phyloP scores from a whole-genome alignment of 2,113 vertebrate genomes.

The Leptocoma aspasia region DNA sequence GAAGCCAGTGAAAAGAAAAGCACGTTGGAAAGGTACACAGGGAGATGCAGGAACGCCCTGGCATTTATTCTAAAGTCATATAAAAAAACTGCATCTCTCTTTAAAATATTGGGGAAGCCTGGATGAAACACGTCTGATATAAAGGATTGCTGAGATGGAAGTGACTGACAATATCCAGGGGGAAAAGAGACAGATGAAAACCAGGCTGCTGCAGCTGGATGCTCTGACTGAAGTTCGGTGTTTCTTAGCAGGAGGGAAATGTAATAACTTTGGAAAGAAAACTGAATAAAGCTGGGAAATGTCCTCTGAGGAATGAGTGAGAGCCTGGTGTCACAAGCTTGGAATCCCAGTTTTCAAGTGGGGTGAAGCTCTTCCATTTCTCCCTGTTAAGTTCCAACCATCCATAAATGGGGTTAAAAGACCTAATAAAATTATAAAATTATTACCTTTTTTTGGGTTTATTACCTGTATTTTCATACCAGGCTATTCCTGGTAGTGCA shows the following conservation, averaged over 20 bases:
- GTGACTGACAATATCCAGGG: background rate
- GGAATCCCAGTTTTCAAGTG: background rate
- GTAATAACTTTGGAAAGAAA: background rate
- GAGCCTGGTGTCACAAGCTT: background rate
- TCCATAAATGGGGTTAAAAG: background rate
- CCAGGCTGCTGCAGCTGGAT: background rate
- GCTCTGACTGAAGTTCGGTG: background rate
- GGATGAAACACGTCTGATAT: background rate
- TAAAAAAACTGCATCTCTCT: background rate
- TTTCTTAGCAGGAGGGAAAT: background rate
- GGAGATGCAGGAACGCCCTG: background rate
- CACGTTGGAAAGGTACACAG: rapidly evolving
- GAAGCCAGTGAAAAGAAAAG: background rate
- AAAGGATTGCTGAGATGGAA: background rate
- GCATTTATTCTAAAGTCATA: background rate
- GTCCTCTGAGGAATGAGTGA: background rate
- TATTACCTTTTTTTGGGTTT: background rate
- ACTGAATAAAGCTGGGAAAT: background rate
- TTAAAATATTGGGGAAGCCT: background rate
- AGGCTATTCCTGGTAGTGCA: background rate
- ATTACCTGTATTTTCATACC: background rate
- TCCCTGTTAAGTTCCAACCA: background rate
- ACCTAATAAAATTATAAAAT: background rate
- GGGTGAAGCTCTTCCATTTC: background rate
- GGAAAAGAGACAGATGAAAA: background rate